These are phyloP conservation scores for Lucilia cuprina DNA, from an alignment of 1,140 invertebrate species.

Conservation along the genomic window DNA sequence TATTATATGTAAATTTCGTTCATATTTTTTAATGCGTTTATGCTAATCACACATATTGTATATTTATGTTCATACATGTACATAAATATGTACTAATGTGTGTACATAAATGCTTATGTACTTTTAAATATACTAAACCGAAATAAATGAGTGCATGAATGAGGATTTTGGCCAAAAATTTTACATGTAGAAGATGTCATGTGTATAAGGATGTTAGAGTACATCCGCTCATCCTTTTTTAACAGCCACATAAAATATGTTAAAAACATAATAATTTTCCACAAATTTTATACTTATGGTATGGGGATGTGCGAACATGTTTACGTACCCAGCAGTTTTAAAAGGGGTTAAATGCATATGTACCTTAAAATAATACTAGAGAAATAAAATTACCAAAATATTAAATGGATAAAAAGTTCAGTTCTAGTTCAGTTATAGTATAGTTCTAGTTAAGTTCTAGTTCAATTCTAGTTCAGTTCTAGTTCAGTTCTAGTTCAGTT, in stretches of 20 bases:
- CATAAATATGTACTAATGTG: too few species aligned
- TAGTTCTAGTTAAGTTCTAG: too few species aligned
- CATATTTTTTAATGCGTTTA: slow-evolving; percentile 60
- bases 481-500: too few species aligned
- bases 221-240: not conserved
- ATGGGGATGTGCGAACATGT: too few species aligned
- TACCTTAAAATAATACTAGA: too few species aligned
- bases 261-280: slow-evolving; percentile 19
- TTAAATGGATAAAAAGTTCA: too few species aligned
- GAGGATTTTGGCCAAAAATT: slow-evolving; percentile 10
- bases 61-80: not conserved
- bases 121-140: slow-evolving; percentile 49
- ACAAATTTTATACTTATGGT: too few species aligned
- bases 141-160: slow-evolving; percentile 47
- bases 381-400: too few species aligned
- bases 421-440: too few species aligned
- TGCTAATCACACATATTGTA: slow-evolving; percentile 51
- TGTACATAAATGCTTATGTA: not conserved
- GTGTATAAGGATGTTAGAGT: not conserved
- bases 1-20: slow-evolving; percentile 55
- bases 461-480: too few species aligned
- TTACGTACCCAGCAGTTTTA: too few species aligned
- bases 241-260: slow-evolving; percentile 25
- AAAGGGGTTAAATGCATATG: too few species aligned
- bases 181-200: not conserved